Conservation (phyloP, 2,888 invertebrate genomes). For the Agrotis puta region DNA sequence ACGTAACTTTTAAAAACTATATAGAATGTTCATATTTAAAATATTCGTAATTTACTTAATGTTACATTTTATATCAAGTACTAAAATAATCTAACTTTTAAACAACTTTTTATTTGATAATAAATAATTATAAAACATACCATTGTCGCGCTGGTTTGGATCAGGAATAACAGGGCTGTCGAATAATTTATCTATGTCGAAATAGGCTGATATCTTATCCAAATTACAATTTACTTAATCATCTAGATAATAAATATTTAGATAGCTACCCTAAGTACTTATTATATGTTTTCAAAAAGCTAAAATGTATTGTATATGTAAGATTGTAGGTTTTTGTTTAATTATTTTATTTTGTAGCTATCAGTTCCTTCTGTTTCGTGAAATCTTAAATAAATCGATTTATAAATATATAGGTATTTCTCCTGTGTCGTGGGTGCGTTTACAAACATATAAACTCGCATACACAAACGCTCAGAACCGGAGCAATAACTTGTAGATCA, state of each 20-base stretch:
- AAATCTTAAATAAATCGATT: too few relatives aligned
- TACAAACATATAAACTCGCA: too few relatives aligned
- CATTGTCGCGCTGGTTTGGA: conserved; percentile 78
- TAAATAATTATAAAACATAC: conserved; percentile 72
- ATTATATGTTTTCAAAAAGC: conserved; percentile 26
- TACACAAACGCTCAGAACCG: too few relatives aligned
- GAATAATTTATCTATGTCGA: conserved; percentile 66
- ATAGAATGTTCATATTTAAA: background rate
- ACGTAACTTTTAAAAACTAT: conserved; percentile 6
- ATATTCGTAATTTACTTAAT: background rate
- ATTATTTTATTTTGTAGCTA: too few relatives aligned
- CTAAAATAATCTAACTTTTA: background rate
- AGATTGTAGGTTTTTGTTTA: background rate
- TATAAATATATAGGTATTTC: too few relatives aligned
- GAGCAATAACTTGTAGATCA: too few relatives aligned
- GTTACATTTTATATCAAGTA: too few relatives aligned
- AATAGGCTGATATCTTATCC: conserved; percentile 77
- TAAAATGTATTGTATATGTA: conserved; percentile 8
- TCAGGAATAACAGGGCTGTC: conserved; percentile 63
- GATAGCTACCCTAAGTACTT: conserved; percentile 38
- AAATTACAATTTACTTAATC: conserved; percentile 67
- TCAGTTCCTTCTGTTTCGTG: too few relatives aligned
- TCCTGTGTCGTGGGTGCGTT: too few relatives aligned
- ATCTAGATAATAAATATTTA: conserved; percentile 47
- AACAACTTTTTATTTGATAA: background rate